These are phyloP conservation scores for Petroica traversi DNA, from an alignment of 2,113 vertebrate genomes.

Conservation along the genomic window DNA sequence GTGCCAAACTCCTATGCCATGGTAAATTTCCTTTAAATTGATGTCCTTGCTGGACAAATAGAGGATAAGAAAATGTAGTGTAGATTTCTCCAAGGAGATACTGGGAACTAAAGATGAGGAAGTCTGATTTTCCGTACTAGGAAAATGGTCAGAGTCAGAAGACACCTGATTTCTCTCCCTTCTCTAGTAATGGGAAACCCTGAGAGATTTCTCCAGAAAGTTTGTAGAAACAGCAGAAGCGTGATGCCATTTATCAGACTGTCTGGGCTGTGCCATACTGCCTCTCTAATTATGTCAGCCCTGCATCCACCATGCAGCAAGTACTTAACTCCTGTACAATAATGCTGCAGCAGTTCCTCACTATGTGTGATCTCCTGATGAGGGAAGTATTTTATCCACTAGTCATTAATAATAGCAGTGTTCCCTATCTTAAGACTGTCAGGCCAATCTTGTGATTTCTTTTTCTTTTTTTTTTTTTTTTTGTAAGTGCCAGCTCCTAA, in stretches of 20 bases:
- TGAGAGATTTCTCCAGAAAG: neutral
- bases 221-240: neutral
- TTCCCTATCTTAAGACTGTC: neutral
- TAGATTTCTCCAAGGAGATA: neutral
- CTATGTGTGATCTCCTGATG: neutral
- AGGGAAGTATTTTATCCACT: neutral
- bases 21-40: neutral
- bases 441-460: neutral
- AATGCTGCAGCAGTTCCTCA: neutral
- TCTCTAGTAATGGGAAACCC: neutral
- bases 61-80: neutral
- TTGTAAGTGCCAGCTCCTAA: neutral
- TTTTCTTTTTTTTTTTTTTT: neutral
- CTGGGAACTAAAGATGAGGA: neutral
- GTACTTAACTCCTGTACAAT: neutral
- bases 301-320: neutral
- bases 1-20: neutral
- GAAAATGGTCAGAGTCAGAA: neutral
- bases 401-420: neutral
- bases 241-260: neutral
- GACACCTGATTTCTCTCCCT: rapidly evolving
- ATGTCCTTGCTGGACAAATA: neutral
- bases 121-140: neutral
- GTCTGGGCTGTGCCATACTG: neutral
- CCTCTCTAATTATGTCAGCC: neutral